These are phyloP conservation scores for Panthera uncia DNA, from an alignment of 2,113 vertebrate species.

Conservation along the genomic window DNA sequence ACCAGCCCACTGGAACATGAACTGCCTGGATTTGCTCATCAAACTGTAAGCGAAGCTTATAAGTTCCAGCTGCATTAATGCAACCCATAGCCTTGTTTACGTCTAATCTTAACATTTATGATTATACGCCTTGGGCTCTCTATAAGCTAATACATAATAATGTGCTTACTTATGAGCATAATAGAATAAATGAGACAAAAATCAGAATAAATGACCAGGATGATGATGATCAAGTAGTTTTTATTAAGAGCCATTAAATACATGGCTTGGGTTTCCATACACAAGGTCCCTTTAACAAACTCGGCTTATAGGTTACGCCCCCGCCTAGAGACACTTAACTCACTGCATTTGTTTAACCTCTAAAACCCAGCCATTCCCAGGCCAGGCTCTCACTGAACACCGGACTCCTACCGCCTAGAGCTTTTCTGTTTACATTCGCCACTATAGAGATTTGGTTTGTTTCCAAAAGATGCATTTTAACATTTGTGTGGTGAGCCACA, in stretches of 20 bases:
- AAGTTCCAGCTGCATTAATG: conserved; percentile 48
- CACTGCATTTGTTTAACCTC: conserved; percentile 55
- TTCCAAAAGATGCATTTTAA: conserved; percentile 70
- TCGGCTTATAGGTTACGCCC: background rate
- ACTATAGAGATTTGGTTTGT: conserved; percentile 65
- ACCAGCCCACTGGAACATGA: background rate
- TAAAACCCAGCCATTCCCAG: background rate
- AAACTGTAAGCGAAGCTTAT: conserved; percentile 7
- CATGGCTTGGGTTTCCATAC: background rate
- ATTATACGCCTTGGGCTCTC: conserved; percentile 11
- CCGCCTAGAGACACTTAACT: background rate
- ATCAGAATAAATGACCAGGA: conserved; percentile 40
- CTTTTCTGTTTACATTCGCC: conserved; percentile 69
- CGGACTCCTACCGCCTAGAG: background rate
- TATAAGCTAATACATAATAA: conserved; percentile 45
- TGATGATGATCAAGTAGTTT: conserved; percentile 23
- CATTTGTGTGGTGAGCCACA: conserved; percentile 70
- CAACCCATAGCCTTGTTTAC: background rate
- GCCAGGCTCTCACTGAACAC: background rate
- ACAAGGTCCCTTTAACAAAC: conserved; percentile 34
- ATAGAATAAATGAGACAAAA: conserved; percentile 50
- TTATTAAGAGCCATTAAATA: conserved; percentile 39
- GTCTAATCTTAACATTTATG: conserved; percentile 38
- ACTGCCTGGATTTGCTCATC: conserved; percentile 30
- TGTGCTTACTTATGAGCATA: conserved; percentile 29